A percentile compares a stretch with the other conserved stretches of the same genome.
Conservation (phyloP, 2,888 invertebrate species). For the Phaonia tiefii region DNA sequence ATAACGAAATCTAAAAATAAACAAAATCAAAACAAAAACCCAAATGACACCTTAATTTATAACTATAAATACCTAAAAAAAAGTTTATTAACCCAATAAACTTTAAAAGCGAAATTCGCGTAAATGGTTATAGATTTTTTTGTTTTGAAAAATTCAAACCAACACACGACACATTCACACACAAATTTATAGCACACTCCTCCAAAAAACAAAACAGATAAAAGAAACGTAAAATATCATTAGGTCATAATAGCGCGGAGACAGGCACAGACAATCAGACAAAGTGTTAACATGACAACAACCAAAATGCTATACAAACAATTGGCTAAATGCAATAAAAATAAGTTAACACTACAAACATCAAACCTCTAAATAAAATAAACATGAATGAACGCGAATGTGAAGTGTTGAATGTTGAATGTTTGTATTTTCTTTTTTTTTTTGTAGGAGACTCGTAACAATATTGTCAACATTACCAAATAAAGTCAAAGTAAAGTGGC, state of each 20-base stretch:
- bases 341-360: conserved; percentile 15
- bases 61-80: conserved; percentile 22
- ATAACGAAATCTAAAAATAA: neutral
- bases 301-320: conserved; percentile 23
- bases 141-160: neutral
- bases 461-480: conserved; percentile 33
- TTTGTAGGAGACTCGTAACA: neutral
- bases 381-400: conserved; percentile 1
- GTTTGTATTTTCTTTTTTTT: neutral
- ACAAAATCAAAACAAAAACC: neutral
- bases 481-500: conserved; percentile 25
- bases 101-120: conserved; percentile 27
- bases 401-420: neutral
- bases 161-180: neutral
- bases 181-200: conserved; percentile 29
- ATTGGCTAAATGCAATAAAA: conserved; percentile 25
- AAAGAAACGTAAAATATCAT: conserved; percentile 6
- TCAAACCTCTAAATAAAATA: neutral
- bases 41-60: conserved; percentile 53
- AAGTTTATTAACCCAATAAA: conserved; percentile 46
- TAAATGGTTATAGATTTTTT: too few relatives aligned
- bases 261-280: conserved; percentile 4
- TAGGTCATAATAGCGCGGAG: neutral
- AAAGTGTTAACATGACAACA: conserved; percentile 37
- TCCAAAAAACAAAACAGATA: neutral